Evolutionary conservation across 2,113 vertebrate species (phyloP), one percentile per base, ranked within the genome.

Genomic region (Lathamus discolor): DNA sequence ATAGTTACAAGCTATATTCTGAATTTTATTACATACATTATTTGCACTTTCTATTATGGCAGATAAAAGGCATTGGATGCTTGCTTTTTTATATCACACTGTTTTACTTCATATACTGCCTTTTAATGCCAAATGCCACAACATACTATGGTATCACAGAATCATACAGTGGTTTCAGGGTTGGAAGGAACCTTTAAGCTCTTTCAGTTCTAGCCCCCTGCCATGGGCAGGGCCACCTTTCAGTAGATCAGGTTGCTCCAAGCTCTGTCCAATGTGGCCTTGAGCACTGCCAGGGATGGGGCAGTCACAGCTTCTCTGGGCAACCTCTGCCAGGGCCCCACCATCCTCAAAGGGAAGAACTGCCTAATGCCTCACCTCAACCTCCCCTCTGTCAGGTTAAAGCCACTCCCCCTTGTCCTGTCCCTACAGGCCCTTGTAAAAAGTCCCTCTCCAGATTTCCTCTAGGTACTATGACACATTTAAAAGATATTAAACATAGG

Each of bases 11-110:
- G 33, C 43, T 83, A 62, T 57, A 90, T 66, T 59, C 29, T 77
- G 39, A 43, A 43, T 67, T 88, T 69, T 68, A 74, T 72, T 70
- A 24, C 4, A 61, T 17, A 13, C 39, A 37, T 76, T 89, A 39
- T 62, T 64, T 91, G 8, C 8, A 41, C 11, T 70, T 83, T 78
- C 70, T 78, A 72, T 48, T 84, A 48, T 17, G 62, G 48, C 19
- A 87, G 57, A 81, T 73, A 78, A 59, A 24, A 68, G 17, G 25
- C 20, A 57, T 2, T 46, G 16, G 19, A 63, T 80, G 48, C 11
- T 17, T 13, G 5, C 0, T 11, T n/a, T 19, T 63, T 86, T 10
- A 23, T 27, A 28, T 1, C 1, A 51, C 14, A 39, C 2, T 54
- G 25, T 35, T 52, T 69, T 64, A 84, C 31, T 91, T 85, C 31